These are phyloP conservation scores for Botia almorhae DNA, from an alignment of 2,797 vertebrate genomes.

Conservation along the genomic window DNA sequence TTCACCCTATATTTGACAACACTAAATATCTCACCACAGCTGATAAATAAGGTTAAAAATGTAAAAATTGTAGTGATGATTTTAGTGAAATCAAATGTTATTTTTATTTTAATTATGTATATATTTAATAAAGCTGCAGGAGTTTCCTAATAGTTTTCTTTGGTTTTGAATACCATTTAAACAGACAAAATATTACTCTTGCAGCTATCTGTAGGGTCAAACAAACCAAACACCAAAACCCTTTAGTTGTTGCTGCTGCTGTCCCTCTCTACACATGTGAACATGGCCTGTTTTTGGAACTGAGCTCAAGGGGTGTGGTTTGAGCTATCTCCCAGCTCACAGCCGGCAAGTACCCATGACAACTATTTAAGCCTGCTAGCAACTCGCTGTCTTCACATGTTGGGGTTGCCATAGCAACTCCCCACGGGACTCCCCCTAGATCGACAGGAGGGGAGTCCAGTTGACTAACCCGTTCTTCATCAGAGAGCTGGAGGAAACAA, in stretches of 20 bases:
- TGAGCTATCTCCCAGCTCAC: constrained; percentile 62
- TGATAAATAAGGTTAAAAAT: too few relatives aligned
- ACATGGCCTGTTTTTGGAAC: constrained; percentile 53
- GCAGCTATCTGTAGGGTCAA: not conserved
- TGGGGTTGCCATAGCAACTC: constrained; percentile 82
- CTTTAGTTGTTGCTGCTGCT: not conserved
- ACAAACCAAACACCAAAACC: not conserved
- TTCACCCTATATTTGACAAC: too few relatives aligned
- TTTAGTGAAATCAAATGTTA: too few relatives aligned
- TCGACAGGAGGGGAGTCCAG: constrained; percentile 82
- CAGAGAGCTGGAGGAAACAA: constrained; percentile 69
- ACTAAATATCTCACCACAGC: too few relatives aligned
- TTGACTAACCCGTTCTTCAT: constrained; percentile 81
- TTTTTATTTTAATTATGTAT: too few relatives aligned
- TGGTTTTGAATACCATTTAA: not conserved
- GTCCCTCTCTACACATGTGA: constrained; percentile 35
- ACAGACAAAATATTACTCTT: not conserved
- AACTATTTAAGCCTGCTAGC: constrained; percentile 81
- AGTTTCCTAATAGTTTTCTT: not conserved
- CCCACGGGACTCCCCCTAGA: constrained; percentile 79
- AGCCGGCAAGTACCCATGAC: constrained; percentile 77
- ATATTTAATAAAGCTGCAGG: not conserved
- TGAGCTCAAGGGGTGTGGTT: constrained; percentile 65
- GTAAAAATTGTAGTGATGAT: too few relatives aligned
- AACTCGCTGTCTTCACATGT: constrained; percentile 82